Percentiles rank a stretch among this genome's conserved stretches.
phyloP scores from a whole-genome alignment of 2,888 invertebrate genomes.

The Synanthedon vespiformis region DNA sequence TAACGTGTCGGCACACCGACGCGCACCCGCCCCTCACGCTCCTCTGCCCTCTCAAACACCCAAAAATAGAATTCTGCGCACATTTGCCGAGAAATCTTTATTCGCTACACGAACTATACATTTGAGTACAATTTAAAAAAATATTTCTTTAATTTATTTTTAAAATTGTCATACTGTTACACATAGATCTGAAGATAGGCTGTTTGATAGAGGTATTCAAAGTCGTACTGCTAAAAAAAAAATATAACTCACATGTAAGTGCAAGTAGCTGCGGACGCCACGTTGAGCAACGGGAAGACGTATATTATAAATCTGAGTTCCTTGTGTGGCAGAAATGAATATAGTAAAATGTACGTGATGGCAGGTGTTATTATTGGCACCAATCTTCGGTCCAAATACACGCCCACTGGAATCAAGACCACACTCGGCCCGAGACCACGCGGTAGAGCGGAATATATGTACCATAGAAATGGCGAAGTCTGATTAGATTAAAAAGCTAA shows the following conservation, averaged over 20 bases:
- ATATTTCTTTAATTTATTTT: no score
- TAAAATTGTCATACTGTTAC: no score
- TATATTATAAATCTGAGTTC: conserved; percentile 98
- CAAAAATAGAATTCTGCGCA: no score
- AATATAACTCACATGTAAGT: conserved; percentile 82
- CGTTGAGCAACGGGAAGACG: conserved; percentile 93
- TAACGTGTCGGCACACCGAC: no score
- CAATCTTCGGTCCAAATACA: conserved; percentile 78
- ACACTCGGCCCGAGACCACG: conserved; percentile 88
- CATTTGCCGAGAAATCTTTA: no score
- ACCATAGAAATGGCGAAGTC: conserved; percentile 97
- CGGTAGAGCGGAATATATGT: conserved; percentile 97
- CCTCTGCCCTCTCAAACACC: no score
- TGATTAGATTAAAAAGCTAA: conserved; percentile 29
- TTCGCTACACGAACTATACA: no score
- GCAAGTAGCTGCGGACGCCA: conserved; percentile 88
- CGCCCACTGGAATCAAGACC: conserved; percentile 82
- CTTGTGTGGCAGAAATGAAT: conserved; percentile 97
- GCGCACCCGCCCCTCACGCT: no score
- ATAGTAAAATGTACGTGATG: conserved; percentile 85
- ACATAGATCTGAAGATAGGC: no score
- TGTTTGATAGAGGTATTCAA: no score
- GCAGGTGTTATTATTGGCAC: conserved; percentile 78
- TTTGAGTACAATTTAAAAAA: no score
- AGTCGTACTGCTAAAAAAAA: no score